Conservation (phyloP, 2,888 invertebrate species). For the Ganaspis brasiliensis region DNA sequence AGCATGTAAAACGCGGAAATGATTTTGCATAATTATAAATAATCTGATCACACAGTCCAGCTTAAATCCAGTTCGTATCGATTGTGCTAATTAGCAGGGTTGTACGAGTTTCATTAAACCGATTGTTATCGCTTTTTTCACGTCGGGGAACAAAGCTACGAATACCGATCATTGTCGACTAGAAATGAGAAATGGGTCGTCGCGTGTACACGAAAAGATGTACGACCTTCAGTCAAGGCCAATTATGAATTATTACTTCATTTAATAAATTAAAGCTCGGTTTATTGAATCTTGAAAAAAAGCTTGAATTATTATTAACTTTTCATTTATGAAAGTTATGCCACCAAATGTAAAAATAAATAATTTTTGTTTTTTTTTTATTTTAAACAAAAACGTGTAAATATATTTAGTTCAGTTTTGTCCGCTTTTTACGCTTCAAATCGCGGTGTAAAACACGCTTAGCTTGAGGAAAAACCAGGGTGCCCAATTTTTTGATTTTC, state of each 20-base stretch:
- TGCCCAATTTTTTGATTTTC: too few species aligned
- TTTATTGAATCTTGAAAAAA: not conserved
- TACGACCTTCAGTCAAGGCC: constrained; percentile 34
- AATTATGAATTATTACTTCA: constrained; percentile 19
- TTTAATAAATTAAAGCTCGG: not conserved
- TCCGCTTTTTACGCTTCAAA: too few species aligned
- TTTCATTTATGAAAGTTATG: not conserved
- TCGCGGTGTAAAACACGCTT: too few species aligned
- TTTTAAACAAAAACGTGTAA: too few species aligned
- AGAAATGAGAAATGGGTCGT: constrained; percentile 35
- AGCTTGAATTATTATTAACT: not conserved
- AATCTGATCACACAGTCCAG: constrained; percentile 26
- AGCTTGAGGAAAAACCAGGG: too few species aligned
- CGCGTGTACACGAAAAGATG: constrained; percentile 38
- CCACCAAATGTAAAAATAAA: not conserved
- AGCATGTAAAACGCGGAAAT: constrained; percentile 10
- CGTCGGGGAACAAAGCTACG: constrained; percentile 28
- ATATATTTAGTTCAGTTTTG: not conserved
- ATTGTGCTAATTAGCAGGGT: constrained; percentile 23
- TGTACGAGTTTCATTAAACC: constrained; percentile 31
- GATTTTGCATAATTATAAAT: constrained; percentile 22
- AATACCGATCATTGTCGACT: constrained; percentile 34
- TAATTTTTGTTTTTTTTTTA: too few species aligned
- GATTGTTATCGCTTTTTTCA: constrained; percentile 41
- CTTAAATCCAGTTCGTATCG: constrained; percentile 12